Base-by-base conservation (phyloP, 2,888 invertebrate genomes). In the Rhagonycha fulva region DNA sequence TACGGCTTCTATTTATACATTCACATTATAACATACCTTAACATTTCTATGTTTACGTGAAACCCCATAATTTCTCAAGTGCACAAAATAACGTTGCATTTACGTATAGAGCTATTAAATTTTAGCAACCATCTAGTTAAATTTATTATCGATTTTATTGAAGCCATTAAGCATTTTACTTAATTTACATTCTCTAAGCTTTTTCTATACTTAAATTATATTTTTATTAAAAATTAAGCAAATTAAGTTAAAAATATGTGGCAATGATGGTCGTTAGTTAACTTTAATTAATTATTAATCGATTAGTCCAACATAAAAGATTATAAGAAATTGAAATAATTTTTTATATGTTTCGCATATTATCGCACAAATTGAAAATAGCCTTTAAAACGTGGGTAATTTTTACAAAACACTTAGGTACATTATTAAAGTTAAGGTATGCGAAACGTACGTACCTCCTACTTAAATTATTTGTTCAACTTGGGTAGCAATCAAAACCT, bases 1-100 rank as follows among this genome's bases (percentile, higher is more conserved):
- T 66, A 66, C 19, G 63, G 63, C 63, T 66, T 66, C 63, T 66
- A 66, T 66, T 66, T 66, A 66, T 66, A 14, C 26, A 47, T 47
- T 47, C 47, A n/a, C 47, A 47, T 47, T 47, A 47, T 47, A n/a
- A 47, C 47, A 9, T 47, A 47, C 47, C n/a, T n/a, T 47, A 47
- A 47, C 47, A 47, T 47, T 47, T 47, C 47, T 47, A 47, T 47
- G 47, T 47, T 47, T 47, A 47, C 47, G 47, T 19, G 63, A 66
- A 66, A 66, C 63, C 63, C 12, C 24, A 66, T 66, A 66, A 66
- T 47, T 47, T 47, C 47, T 47, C 7, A 47, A 47, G 47, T 47
- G n/a, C 5, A 47, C 47, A n/a, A 47, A 47, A 47, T 47, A 47
- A 47, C n/a, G 47, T 47, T 47, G 47, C 47, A 47, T 47, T 47